A percentile compares a stretch with the other conserved stretches of the same genome.
phyloP scores from a whole-genome alignment of 1,140 invertebrate genomes.

The Cherax destructor region DNA sequence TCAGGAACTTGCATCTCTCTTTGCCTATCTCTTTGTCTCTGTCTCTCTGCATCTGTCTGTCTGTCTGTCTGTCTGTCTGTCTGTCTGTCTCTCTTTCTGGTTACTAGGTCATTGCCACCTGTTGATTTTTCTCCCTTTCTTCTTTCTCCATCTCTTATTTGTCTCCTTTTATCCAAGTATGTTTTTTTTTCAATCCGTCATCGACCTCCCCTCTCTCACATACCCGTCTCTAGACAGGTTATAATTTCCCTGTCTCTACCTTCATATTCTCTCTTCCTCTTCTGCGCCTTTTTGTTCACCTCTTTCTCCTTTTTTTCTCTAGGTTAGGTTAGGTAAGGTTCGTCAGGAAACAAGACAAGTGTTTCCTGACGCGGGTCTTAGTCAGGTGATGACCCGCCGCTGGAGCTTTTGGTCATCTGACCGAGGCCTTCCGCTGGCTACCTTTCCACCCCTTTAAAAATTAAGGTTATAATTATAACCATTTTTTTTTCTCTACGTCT shows the following conservation, averaged over 20 bases:
- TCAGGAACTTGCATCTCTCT: too few relatives aligned
- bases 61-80: not conserved
- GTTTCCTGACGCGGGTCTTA: too few relatives aligned
- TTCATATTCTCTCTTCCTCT: not conserved
- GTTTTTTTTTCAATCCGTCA: not conserved
- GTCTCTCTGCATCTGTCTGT: not conserved
- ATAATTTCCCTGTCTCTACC: not conserved
- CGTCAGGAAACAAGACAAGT: too few relatives aligned
- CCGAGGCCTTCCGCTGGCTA: too few relatives aligned
- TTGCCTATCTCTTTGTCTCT: conserved; percentile 20
- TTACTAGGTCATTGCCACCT: not conserved
- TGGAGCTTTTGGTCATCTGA: too few relatives aligned
- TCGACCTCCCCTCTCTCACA: too few relatives aligned
- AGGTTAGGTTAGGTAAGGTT: too few relatives aligned
- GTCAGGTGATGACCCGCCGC: too few relatives aligned
- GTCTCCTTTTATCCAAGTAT: not conserved
- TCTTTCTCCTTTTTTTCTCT: not conserved
- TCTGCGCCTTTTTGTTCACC: not conserved
- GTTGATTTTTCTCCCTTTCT: not conserved
- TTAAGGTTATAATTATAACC: too few relatives aligned
- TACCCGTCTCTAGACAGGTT: too few relatives aligned
- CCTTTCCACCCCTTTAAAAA: too few relatives aligned
- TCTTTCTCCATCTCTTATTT: not conserved
- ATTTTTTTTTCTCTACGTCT: too few relatives aligned
- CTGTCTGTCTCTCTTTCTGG: not conserved